Percentiles rank a stretch among this genome's conserved stretches.
Evolutionary conservation across 2,888 invertebrate species (phyloP).

Genomic region (Branchellion lobata): DNA sequence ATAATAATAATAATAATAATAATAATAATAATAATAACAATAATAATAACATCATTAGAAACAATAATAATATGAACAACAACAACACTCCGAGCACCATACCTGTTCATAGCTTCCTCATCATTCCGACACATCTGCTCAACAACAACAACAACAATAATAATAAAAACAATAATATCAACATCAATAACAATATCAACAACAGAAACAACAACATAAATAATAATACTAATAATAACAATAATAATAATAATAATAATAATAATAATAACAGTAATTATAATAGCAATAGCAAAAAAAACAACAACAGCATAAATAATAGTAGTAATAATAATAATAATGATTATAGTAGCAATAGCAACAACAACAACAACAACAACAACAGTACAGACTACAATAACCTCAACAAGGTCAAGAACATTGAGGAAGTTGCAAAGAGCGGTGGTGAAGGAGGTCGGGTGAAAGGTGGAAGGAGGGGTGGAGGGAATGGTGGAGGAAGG

Average conservation of each 20-base stretch:
- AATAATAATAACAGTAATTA: not conserved
- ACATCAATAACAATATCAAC: conserved; percentile 4
- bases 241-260: conserved; percentile 1
- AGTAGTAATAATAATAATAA: not conserved
- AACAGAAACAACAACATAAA: not conserved
- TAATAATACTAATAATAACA: no score
- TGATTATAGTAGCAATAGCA: not conserved
- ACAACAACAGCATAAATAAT: conserved; percentile 8
- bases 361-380: conserved; percentile 6
- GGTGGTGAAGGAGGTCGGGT: no score
- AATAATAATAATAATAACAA: not conserved
- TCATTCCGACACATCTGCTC: no score
- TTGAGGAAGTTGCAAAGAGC: no score
- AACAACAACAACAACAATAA: not conserved
- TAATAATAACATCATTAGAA: not conserved
- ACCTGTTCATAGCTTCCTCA: not conserved
- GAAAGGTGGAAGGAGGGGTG: no score
- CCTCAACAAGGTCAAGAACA: no score
- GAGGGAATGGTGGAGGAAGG: no score
- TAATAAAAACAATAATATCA: conserved; percentile 2
- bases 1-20: not conserved
- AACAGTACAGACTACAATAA: no score
- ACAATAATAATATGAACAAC: not conserved
- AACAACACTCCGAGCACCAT: not conserved
- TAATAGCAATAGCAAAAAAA: not conserved